Evolutionary conservation across 1,140 invertebrate species (phyloP).

Genomic region (Ooceraea biroi): DNA sequence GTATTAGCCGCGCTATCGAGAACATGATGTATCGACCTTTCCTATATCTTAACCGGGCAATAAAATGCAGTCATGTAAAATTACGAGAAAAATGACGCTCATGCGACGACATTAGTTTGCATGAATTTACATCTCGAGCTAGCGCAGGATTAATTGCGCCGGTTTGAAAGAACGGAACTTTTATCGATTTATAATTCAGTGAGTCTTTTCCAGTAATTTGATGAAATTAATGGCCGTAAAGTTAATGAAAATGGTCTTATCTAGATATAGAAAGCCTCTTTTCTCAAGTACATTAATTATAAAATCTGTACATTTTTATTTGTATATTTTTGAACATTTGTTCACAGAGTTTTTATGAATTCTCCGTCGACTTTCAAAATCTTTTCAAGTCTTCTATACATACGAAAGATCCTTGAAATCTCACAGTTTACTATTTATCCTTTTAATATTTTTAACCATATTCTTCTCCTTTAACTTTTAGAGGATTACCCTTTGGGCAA

Average conservation of each 20-base stretch:
- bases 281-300: background rate
- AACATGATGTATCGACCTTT: background rate
- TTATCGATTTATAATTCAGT: too few species aligned
- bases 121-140: background rate
- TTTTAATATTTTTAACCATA: too few species aligned
- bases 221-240: background rate
- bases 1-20: background rate
- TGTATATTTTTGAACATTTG: too few species aligned
- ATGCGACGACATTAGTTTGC: background rate
- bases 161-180: background rate
- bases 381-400: too few species aligned
- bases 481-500: too few species aligned
- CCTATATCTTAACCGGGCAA: background rate
- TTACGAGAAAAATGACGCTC: background rate
- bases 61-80: constrained; percentile 18
- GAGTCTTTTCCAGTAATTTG: too few species aligned
- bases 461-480: too few species aligned
- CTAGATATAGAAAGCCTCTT: background rate
- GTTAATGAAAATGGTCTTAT: background rate
- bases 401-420: too few species aligned
- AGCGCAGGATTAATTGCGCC: background rate
- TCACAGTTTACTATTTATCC: too few species aligned
- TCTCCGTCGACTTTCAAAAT: too few species aligned
- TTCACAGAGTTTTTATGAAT: too few species aligned
- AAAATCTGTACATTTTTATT: too few species aligned